Percentiles rank a stretch among this genome's conserved stretches.
These are phyloP conservation scores for Blastomussa wellsi DNA, from an alignment of 92 coral and sea anemone genomes.

Conservation along the genomic window DNA sequence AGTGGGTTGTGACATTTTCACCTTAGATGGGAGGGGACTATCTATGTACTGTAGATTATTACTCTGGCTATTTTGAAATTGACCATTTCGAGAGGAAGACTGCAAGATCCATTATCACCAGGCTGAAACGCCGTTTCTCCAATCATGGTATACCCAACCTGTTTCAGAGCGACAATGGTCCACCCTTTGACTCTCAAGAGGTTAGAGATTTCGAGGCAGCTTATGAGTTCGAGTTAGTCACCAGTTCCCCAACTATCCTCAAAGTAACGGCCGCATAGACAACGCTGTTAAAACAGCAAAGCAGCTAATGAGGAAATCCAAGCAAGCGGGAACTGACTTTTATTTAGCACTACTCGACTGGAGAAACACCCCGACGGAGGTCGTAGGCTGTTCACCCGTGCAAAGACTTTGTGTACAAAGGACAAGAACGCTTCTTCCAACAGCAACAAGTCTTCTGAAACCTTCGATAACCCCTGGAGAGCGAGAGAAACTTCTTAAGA, in stretches of 20 bases:
- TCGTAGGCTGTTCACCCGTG: too few relatives aligned
- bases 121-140: constrained; percentile 27
- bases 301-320: constrained; percentile 12
- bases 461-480: not conserved
- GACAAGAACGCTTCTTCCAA: constrained; percentile 21
- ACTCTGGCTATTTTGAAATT: too few relatives aligned
- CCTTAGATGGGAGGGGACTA: constrained; percentile 38
- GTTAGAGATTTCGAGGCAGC: constrained; percentile 23
- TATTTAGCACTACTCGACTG: constrained; percentile 20
- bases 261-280: not conserved
- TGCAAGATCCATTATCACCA: constrained; percentile 28
- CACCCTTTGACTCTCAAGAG: constrained; percentile 31
- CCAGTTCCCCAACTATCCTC: not conserved
- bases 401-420: constrained; percentile 4
- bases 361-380: constrained; percentile 5
- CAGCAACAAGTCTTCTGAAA: constrained; percentile 18
- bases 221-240: constrained; percentile 21
- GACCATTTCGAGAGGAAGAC: constrained; percentile 29
- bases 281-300: constrained; percentile 11
- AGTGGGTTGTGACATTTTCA: constrained; percentile 45
- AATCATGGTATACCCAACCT: constrained; percentile 23
- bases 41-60: constrained; percentile 39
- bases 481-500: constrained; percentile 17
- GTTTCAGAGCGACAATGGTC: constrained; percentile 17
- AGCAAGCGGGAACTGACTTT: constrained; percentile 9